phyloP scores from a whole-genome alignment of 2,113 vertebrate genomes.

The Erythrocercus mccallii region DNA sequence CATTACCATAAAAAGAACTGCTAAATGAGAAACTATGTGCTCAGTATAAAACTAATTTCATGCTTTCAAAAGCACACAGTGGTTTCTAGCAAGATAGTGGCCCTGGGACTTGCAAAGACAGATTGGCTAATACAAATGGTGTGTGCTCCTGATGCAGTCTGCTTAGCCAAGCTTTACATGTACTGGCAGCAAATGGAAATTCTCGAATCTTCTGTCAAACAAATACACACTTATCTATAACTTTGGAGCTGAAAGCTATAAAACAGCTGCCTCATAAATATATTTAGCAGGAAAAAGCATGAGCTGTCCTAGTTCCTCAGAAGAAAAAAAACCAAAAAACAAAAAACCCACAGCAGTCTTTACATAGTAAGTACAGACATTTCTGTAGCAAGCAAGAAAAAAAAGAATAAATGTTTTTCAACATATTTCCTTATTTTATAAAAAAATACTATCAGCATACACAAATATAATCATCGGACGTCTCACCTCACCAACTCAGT shows the following conservation, averaged over 20 bases:
- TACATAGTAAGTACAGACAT: slow-evolving; percentile 30
- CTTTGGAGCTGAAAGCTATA: slow-evolving; percentile 68
- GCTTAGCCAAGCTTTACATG: slow-evolving; percentile 77
- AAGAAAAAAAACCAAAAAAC: background rate
- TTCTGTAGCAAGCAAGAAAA: slow-evolving; percentile 33
- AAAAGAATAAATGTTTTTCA: background rate
- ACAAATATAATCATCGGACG: background rate
- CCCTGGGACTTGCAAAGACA: slow-evolving; percentile 80
- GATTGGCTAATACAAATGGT: slow-evolving; percentile 77
- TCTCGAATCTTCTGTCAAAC: slow-evolving; percentile 77
- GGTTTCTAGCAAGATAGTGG: slow-evolving; percentile 80
- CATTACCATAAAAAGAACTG: slow-evolving; percentile 81
- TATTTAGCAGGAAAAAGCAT: slow-evolving; percentile 65
- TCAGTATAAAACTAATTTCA: slow-evolving; percentile 87
- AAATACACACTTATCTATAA: slow-evolving; percentile 73
- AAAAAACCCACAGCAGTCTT: background rate
- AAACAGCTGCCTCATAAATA: slow-evolving; percentile 73
- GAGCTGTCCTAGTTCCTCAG: slow-evolving; percentile 62
- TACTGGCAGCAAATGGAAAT: slow-evolving; percentile 72
- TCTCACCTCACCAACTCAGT: background rate
- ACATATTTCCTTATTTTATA: background rate
- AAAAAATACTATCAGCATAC: background rate
- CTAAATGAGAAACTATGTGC: slow-evolving; percentile 82
- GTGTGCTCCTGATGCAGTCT: slow-evolving; percentile 72
- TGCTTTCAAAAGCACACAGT: slow-evolving; percentile 86